Percentiles rank a stretch among this genome's conserved stretches.
Evolutionary conservation across 2,797 vertebrate genomes (phyloP).

Genomic region (Diplodus puntazzo): DNA sequence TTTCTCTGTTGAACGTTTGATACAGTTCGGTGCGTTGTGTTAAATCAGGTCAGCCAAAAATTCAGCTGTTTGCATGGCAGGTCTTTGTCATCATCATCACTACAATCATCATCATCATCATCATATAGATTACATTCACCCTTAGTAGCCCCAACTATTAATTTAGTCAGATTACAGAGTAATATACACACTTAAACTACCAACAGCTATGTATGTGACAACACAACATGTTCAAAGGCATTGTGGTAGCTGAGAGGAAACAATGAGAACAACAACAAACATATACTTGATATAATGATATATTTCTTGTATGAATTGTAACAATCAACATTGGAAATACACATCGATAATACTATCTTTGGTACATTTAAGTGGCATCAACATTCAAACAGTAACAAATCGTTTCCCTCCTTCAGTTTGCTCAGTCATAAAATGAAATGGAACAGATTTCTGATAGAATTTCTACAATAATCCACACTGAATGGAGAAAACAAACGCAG

Average conservation of each 20-base stretch:
- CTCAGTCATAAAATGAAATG: not conserved
- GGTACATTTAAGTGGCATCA: not conserved
- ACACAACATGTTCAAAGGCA: not conserved
- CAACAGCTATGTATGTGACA: not conserved
- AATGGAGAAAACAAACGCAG: not conserved
- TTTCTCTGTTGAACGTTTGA: conserved; percentile 13
- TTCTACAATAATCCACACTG: not conserved
- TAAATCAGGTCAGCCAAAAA: conserved; percentile 10
- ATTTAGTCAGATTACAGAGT: not conserved
- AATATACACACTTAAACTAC: not conserved
- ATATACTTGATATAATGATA: not conserved
- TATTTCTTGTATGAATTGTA: not conserved
- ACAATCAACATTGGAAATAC: not conserved
- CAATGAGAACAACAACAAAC: not conserved
- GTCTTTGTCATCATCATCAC: not conserved
- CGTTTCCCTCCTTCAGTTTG: not conserved
- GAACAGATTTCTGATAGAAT: not conserved
- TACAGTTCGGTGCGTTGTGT: conserved; percentile 1
- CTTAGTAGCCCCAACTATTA: not conserved
- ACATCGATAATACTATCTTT: not conserved
- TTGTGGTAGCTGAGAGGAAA: not conserved
- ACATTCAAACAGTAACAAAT: not conserved
- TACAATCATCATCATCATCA: not conserved
- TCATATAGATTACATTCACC: not conserved
- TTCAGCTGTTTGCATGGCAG: conserved; percentile 6